phyloP scores from a whole-genome alignment of 53 echinoderm and acorn worm species.

The Zoroaster sp. region DNA sequence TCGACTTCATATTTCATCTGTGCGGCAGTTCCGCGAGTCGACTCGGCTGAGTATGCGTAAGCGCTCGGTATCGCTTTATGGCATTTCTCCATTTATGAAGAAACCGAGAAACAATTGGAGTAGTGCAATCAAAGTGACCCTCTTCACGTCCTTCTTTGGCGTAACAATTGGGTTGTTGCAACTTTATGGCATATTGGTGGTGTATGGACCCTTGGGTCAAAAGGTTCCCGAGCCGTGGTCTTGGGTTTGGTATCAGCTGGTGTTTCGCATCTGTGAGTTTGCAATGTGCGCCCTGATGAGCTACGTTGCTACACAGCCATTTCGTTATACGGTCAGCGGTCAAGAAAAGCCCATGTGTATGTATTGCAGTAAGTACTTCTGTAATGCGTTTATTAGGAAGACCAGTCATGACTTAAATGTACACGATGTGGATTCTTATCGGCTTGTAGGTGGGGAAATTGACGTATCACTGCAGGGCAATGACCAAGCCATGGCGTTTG shows the following conservation, averaged over 20 bases:
- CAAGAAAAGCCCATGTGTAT: slow-evolving; percentile 65
- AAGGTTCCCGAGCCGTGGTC: slow-evolving; percentile 92
- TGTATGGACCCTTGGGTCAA: slow-evolving; percentile 86
- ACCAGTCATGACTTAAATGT: not conserved
- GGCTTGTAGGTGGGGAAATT: not conserved
- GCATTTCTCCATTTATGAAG: slow-evolving; percentile 44
- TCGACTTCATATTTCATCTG: slow-evolving; percentile 81
- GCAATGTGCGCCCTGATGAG: slow-evolving; percentile 94
- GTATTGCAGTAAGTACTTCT: not conserved
- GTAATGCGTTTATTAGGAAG: not conserved
- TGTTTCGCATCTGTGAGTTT: slow-evolving; percentile 86
- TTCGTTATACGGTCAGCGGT: slow-evolving; percentile 81
- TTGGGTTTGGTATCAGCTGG: slow-evolving; percentile 91
- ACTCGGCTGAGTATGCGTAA: slow-evolving; percentile 76
- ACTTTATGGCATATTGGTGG: slow-evolving; percentile 91
- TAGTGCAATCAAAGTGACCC: slow-evolving; percentile 86
- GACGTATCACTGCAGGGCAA: not conserved
- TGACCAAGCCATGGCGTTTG: not conserved
- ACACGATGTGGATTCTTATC: not conserved
- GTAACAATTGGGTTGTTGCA: slow-evolving; percentile 78
- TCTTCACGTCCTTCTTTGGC: slow-evolving; percentile 80
- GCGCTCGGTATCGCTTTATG: slow-evolving; percentile 39
- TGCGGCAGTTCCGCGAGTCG: slow-evolving; percentile 72
- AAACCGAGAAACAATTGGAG: slow-evolving; percentile 89
- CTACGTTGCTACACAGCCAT: slow-evolving; percentile 95